Conservation (phyloP, 2,888 invertebrate genomes). For the Himalopsyche tibetana region DNA sequence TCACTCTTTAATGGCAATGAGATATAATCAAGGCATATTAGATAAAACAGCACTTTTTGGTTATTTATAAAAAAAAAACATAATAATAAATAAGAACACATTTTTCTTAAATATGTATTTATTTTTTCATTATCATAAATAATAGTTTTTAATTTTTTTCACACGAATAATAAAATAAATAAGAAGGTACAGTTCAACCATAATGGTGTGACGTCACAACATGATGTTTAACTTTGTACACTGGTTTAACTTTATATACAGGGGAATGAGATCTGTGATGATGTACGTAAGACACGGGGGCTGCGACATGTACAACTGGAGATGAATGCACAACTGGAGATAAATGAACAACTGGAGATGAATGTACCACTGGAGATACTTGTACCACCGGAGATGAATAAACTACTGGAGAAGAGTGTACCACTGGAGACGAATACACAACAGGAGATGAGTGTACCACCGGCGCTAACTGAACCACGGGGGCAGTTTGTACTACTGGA, state of each 20-base stretch:
- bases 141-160: too few species aligned
- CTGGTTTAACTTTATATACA: conserved; percentile 66
- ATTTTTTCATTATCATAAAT: too few species aligned
- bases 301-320: conserved; percentile 67
- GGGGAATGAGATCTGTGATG: conserved; percentile 73
- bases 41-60: too few species aligned
- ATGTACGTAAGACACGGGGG: conserved; percentile 71
- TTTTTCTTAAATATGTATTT: too few species aligned
- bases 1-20: too few species aligned
- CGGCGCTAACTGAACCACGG: conserved; percentile 66
- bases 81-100: too few species aligned
- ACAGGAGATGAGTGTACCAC: conserved; percentile 68
- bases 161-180: too few species aligned
- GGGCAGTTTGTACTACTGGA: conserved; percentile 69
- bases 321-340: conserved; percentile 69
- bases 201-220: conserved; percentile 57
- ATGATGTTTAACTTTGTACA: conserved; percentile 67
- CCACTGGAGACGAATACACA: conserved; percentile 65
- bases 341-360: conserved; percentile 68
- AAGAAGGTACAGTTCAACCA: neutral
- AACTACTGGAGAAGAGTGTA: conserved; percentile 68
- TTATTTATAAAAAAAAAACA: too few species aligned
- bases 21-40: too few species aligned
- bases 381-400: conserved; percentile 69
- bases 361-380: conserved; percentile 67